Evolutionary conservation across 1,140 invertebrate species (phyloP), one percentile per base, ranked within the genome.

Genomic region (Lasioglossum albipes): DNA sequence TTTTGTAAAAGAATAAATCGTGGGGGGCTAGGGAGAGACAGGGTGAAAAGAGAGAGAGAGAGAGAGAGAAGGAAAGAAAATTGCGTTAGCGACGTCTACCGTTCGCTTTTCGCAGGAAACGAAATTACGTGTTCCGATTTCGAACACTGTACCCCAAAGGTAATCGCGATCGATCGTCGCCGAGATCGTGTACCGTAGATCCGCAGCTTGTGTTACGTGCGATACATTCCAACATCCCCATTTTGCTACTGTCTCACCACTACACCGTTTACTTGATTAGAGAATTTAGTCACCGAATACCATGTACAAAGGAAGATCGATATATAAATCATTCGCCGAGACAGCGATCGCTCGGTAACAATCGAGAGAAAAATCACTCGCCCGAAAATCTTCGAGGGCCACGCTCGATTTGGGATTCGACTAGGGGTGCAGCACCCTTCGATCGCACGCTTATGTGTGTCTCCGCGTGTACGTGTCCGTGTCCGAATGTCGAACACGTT

Each of bases 1-100:
- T 84, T 89, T 79, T 84, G n/a, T 59, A 59, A 86, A 85, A 75
- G 83, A 83, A 87, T 88, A 85, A 52, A 82, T 74, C 67, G 73
- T 83, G 12, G 70, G 66, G 74, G 18, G 18, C 72, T 82, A 9
- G 72, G 68, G 74, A 84, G 72, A 77, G 64, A 68, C 22, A 54
- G 78, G n/a, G n/a, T 69, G 42, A 72, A 85, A 41, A 36, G 7
- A 9, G 27, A 70, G 45, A 49, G 45, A 49, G 45, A 49, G 45
- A 49, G 10, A 49, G 10, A 49, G 2, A 49, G 3, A 49, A 13
- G 13, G 45, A 49, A 3, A 49, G 45, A 49, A 13, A 49, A 13
- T 10, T 12, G 45, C 10, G 45, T 13, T 1, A 36, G 45, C 45
- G 45, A 49, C 10, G 45, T 49, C 9, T 49, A 49, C 45, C 45